phyloP scores from a whole-genome alignment of 2,888 invertebrate genomes.

The Melanchra persicariae region DNA sequence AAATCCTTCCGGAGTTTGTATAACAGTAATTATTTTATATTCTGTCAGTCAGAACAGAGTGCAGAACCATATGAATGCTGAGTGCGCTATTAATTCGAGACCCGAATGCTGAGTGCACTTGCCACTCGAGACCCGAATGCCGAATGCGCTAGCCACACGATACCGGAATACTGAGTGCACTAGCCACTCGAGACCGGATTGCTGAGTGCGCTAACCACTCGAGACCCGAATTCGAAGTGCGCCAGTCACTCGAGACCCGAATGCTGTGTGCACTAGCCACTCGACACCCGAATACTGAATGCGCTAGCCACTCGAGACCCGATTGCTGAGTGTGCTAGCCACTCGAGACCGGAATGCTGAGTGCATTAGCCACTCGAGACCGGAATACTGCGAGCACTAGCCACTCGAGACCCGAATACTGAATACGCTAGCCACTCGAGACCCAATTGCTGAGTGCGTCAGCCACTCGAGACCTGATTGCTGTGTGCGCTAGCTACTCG shows the following conservation, averaged over 20 bases:
- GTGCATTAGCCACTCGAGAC: constrained; percentile 24
- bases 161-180: constrained; percentile 21
- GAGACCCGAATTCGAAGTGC: constrained; percentile 30
- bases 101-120: constrained; percentile 27
- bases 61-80: background rate
- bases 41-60: background rate
- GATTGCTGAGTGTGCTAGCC: constrained; percentile 29
- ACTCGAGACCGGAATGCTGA: constrained; percentile 34
- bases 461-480: constrained; percentile 27
- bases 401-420: constrained; percentile 30
- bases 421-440: constrained; percentile 29
- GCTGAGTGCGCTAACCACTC: constrained; percentile 31
- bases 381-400: too few species aligned
- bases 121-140: constrained; percentile 30
- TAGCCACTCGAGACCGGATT: constrained; percentile 25
- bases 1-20: background rate
- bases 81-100: constrained; percentile 27
- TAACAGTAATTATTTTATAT: background rate
- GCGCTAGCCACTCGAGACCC: constrained; percentile 20
- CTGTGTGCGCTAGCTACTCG: constrained; percentile 26
- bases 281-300: constrained; percentile 33
- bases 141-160: constrained; percentile 30
- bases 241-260: constrained; percentile 23
- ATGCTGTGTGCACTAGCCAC: constrained; percentile 29
- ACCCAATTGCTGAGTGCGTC: constrained; percentile 24